Conservation (phyloP, 2,113 vertebrate species). For the Cygnus atratus region DNA sequence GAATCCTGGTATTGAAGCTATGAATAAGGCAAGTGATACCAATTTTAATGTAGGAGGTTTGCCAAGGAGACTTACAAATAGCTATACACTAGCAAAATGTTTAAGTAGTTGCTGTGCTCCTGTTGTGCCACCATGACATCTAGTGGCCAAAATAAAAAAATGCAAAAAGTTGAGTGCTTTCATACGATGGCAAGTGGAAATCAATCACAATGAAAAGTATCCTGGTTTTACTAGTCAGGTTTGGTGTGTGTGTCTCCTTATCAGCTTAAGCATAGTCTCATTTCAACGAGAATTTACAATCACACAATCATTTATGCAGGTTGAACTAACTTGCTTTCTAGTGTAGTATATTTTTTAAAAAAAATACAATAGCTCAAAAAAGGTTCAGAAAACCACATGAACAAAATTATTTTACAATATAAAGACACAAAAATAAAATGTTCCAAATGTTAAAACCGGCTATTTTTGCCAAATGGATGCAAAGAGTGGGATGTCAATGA, state of each 20-base stretch:
- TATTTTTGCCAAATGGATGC: neutral
- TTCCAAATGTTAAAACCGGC: neutral
- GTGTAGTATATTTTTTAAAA: neutral
- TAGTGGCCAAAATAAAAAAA: neutral
- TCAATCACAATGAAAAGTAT: accelerated
- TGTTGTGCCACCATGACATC: neutral
- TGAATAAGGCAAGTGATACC: neutral
- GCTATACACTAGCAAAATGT: accelerated
- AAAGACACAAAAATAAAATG: neutral
- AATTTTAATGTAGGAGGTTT: neutral
- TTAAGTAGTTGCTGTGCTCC: accelerated
- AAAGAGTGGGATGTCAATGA: neutral
- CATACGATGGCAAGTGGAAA: accelerated
- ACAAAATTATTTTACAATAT: neutral
- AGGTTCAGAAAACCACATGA: neutral
- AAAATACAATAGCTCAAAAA: neutral
- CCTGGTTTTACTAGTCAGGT: neutral
- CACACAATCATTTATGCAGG: neutral
- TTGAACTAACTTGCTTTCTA: neutral
- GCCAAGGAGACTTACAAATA: neutral
- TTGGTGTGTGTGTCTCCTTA: neutral
- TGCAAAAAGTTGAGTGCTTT: neutral
- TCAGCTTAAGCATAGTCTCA: neutral
- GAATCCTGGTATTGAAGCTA: constrained; percentile 46
- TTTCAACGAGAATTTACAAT: neutral